phyloP scores from a whole-genome alignment of 1,140 invertebrate species.

The Hyles vespertilio region DNA sequence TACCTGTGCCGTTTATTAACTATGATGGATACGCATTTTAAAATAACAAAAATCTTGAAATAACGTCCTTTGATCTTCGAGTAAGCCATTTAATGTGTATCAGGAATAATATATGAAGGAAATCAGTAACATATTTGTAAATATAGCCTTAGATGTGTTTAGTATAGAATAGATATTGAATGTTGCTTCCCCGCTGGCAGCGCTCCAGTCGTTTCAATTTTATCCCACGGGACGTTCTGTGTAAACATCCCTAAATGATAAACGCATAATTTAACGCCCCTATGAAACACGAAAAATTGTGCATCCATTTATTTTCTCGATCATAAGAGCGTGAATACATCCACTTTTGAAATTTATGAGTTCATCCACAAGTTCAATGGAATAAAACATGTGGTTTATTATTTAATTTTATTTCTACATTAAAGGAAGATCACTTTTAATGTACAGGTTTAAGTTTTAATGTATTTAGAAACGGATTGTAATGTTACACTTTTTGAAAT shows the following conservation, averaged over 20 bases:
- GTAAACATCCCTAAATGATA: conserved; percentile 72
- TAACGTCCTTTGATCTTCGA: no score
- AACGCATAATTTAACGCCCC: conserved; percentile 67
- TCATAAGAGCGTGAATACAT: conserved; percentile 55
- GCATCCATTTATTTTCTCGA: conserved; percentile 55
- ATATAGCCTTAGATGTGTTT: no score
- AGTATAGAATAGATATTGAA: not conserved
- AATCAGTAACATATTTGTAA: no score
- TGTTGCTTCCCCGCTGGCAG: conserved; percentile 41
- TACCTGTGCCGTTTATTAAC: no score
- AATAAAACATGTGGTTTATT: not conserved
- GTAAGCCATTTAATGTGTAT: no score
- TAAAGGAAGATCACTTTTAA: not conserved
- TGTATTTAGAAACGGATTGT: not conserved
- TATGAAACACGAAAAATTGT: conserved; percentile 60
- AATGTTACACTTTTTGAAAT: not conserved
- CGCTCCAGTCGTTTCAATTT: conserved; percentile 73
- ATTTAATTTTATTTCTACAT: not conserved
- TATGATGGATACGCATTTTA: no score
- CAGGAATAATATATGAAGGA: no score
- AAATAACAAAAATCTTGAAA: no score
- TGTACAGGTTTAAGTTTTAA: not conserved
- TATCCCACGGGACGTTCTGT: conserved; percentile 53
- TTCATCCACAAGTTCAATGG: not conserved
- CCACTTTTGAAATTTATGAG: conserved; percentile 28